Conservation (phyloP, 2,113 vertebrate species). For the Hemiprocne comata region DNA sequence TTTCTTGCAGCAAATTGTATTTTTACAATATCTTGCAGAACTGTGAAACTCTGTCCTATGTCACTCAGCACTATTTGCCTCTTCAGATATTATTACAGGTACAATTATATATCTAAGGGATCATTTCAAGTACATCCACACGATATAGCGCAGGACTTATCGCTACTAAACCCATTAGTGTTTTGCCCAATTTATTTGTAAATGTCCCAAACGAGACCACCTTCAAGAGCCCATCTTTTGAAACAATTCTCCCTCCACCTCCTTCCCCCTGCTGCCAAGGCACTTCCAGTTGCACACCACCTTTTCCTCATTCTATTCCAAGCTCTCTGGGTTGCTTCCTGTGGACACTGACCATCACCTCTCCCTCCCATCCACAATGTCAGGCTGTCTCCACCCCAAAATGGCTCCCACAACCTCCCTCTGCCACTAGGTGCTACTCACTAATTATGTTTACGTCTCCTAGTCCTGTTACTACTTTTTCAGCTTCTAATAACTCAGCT, state of each 20-base stretch:
- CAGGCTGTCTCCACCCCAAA: rapidly evolving
- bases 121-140: rapidly evolving
- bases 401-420: not conserved
- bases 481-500: rapidly evolving
- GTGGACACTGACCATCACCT: rapidly evolving
- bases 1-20: not conserved
- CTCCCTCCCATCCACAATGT: too few relatives aligned
- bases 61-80: not conserved
- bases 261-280: not conserved
- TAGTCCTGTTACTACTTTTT: rapidly evolving
- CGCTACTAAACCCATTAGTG: rapidly evolving
- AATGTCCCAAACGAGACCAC: rapidly evolving
- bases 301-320: not conserved
- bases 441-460: rapidly evolving
- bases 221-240: not conserved
- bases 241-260: not conserved
- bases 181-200: rapidly evolving
- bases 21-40: not conserved
- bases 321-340: rapidly evolving
- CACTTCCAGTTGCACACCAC: rapidly evolving
- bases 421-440: not conserved
- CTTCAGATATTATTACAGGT: not conserved
- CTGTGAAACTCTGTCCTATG: not conserved
- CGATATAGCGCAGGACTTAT: not conserved
- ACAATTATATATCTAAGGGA: rapidly evolving